A percentile compares a stretch with the other conserved stretches of the same genome.
These are phyloP conservation scores for Lacanobia wlatinum DNA, from an alignment of 2,888 invertebrate genomes.

Conservation along the genomic window DNA sequence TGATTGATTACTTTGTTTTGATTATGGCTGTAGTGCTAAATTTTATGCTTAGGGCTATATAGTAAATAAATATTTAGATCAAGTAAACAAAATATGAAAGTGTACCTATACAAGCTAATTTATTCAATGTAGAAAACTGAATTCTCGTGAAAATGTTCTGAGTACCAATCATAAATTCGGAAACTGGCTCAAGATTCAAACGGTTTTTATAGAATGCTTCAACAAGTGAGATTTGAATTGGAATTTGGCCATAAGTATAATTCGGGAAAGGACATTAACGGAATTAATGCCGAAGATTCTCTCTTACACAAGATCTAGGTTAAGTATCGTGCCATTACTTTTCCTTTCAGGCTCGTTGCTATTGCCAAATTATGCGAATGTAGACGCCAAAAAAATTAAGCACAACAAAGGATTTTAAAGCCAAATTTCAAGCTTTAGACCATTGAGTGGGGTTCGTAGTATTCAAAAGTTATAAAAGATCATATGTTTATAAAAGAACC, in stretches of 20 bases:
- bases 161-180: background rate
- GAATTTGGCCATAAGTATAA: slow-evolving; percentile 23
- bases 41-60: background rate
- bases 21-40: background rate
- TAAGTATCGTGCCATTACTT: slow-evolving; percentile 33
- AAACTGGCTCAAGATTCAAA: slow-evolving; percentile 15
- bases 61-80: background rate
- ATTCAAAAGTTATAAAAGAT: background rate
- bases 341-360: slow-evolving; percentile 27
- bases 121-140: background rate
- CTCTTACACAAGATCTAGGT: slow-evolving; percentile 13
- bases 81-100: too few species aligned
- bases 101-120: background rate
- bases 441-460: background rate
- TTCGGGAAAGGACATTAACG: background rate
- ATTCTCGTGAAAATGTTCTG: background rate
- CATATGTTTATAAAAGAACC: background rate
- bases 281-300: slow-evolving; percentile 2
- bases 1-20: background rate
- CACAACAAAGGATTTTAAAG: background rate
- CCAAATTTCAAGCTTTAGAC: background rate
- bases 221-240: slow-evolving; percentile 48
- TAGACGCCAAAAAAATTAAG: slow-evolving; percentile 4
- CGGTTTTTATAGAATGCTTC: slow-evolving; percentile 7
- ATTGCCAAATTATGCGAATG: slow-evolving; percentile 19